phyloP scores from a whole-genome alignment of 2,797 vertebrate genomes.

The Rhinogobio ventralis region DNA sequence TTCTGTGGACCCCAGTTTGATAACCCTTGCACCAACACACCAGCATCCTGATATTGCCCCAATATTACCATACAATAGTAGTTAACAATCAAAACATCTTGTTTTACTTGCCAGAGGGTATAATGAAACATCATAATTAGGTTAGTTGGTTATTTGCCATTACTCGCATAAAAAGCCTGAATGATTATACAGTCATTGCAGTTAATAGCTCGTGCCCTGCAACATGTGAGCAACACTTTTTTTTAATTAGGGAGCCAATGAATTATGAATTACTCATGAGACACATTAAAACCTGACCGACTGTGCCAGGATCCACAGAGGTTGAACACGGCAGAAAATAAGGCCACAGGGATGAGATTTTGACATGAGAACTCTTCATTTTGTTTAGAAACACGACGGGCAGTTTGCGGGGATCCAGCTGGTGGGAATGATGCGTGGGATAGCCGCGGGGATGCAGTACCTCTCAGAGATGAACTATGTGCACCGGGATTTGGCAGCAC shows the following conservation, averaged over 20 bases:
- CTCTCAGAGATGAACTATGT: slow-evolving; percentile 98
- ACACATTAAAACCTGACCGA: slow-evolving; percentile 29
- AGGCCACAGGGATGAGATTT: slow-evolving; percentile 15
- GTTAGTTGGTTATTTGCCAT: slow-evolving; percentile 32
- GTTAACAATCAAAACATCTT: slow-evolving; percentile 18
- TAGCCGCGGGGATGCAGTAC: slow-evolving; percentile 93
- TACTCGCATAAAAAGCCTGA: slow-evolving; percentile 40
- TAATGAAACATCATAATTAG: slow-evolving; percentile 49
- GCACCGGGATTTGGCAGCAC: slow-evolving; percentile 92
- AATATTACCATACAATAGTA: not conserved
- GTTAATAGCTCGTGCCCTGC: slow-evolving; percentile 31
- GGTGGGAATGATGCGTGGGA: slow-evolving; percentile 89
- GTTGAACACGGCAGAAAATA: slow-evolving; percentile 7
- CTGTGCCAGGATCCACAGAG: slow-evolving; percentile 55
- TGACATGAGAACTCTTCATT: slow-evolving; percentile 47
- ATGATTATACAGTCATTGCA: slow-evolving; percentile 26
- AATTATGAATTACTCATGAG: slow-evolving; percentile 49
- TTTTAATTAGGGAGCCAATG: slow-evolving; percentile 51
- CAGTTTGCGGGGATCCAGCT: slow-evolving; percentile 88
- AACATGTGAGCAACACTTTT: slow-evolving; percentile 11
- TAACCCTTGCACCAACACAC: not conserved
- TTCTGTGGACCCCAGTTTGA: not conserved
- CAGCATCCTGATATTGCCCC: not conserved
- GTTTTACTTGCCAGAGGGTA: slow-evolving; percentile 29
- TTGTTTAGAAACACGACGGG: slow-evolving; percentile 88